A percentile compares a stretch with the other conserved stretches of the same genome.
Evolutionary conservation across 2,888 invertebrate genomes (phyloP).

Genomic region (Cremastinae sp.): DNA sequence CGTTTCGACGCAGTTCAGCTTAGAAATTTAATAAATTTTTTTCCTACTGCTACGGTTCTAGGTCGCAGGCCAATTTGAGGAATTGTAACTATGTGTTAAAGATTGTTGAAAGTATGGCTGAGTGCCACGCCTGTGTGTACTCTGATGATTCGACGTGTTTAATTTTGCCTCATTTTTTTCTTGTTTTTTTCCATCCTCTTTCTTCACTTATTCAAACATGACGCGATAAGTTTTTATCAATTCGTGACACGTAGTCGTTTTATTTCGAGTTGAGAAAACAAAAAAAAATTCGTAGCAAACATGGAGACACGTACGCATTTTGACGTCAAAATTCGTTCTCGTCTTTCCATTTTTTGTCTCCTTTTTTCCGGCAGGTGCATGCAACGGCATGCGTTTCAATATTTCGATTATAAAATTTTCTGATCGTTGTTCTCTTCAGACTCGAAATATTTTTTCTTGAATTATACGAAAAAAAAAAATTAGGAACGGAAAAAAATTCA

Average conservation of each 20-base stretch:
- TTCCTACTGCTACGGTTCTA: background rate
- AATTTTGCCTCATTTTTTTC: conserved; percentile 31
- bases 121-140: conserved; percentile 60
- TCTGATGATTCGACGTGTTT: conserved; percentile 58
- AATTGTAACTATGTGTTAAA: conserved; percentile 8
- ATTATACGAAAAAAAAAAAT: conserved; percentile 21
- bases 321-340: conserved; percentile 2
- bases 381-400: conserved; percentile 36
- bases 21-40: background rate
- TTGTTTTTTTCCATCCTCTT: conserved; percentile 4
- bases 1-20: too few species aligned
- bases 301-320: background rate
- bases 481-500: too few species aligned
- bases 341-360: background rate
- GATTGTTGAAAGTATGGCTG: conserved; percentile 34
- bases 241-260: conserved; percentile 43
- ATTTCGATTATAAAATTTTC: conserved; percentile 17
- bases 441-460: conserved; percentile 14
- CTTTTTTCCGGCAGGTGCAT: too few species aligned
- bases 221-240: conserved; percentile 40
- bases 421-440: conserved; percentile 24
- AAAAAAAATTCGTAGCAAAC: conserved; percentile 24
- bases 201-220: conserved; percentile 30
- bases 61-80: conserved; percentile 25
- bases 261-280: conserved; percentile 27